Evolutionary conservation across 35 echinoderm and acorn worm genomes (phyloP), one percentile per base, ranked within the genome.

Genomic region (Anneissia japonica): DNA sequence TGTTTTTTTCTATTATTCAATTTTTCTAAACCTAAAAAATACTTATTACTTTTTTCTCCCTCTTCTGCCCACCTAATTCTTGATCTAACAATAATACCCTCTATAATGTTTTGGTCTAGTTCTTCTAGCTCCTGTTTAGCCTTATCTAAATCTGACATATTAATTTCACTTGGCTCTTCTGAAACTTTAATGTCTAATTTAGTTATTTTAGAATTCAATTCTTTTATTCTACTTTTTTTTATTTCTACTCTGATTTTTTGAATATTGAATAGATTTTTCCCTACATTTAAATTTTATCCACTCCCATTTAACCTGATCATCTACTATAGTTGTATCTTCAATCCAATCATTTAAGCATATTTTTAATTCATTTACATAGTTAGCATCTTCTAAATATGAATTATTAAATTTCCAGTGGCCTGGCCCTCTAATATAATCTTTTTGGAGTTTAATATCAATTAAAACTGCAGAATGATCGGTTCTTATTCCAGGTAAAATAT

Each of bases 1-100:
- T 77, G 75, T 77, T 77, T 77, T 77, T 77, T 77, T 12, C 75
- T 3, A 32, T 32, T 35, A 77, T 77, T 77, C 21, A n/a, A n/a
- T 37, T 77, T 77, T 77, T 77, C 75, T 77, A 77, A 77, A 37
- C 75, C 30, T 77, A 77, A 34, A 23, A 77, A 77, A 77, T 77
- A 77, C 21, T 33, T 77, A 77, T 77, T 77, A 34, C 75, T 77
- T 77, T 77, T 77, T 77, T 77, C 75, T 23, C 75, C 75, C 26
- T 77, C 5, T 77, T 77, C 75, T 77, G 75, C 75, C 75, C 75
- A 77, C 26, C 31, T 33, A 32, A 37, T 77, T 23, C 75, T 77
- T 23, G 32, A 77, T 32, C 75, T 35, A 13, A 33, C 75, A 32
- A 64, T 64, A 64, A 64, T 9, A 26, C 51, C 51, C 11, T 64